Evolutionary conservation across 2,113 vertebrate species (phyloP).

Genomic region (Stomatorhinus ivindoensis): DNA sequence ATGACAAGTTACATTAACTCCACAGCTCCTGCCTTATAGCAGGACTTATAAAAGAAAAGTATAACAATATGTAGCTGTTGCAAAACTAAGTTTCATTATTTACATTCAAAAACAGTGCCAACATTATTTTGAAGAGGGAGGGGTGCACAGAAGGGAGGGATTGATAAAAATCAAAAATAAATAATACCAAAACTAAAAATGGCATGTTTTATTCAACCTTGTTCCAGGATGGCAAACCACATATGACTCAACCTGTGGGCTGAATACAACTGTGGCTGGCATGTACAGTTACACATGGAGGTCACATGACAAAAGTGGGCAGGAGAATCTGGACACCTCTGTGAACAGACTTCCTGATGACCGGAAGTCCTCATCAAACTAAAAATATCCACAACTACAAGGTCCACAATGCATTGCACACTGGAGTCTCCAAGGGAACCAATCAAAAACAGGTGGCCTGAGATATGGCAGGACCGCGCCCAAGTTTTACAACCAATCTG

Average conservation of each 20-base stretch:
- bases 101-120: constrained; percentile 62
- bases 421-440: neutral
- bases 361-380: neutral
- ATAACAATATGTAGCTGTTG: constrained; percentile 50
- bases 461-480: neutral
- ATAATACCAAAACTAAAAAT: constrained; percentile 56
- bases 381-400: constrained; percentile 11
- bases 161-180: constrained; percentile 50
- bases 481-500: neutral
- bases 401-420: constrained; percentile 15
- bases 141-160: constrained; percentile 29
- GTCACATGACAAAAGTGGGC: constrained; percentile 9
- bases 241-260: constrained; percentile 32
- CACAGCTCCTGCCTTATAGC: constrained; percentile 47
- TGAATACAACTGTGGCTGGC: constrained; percentile 27
- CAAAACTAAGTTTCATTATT: constrained; percentile 64
- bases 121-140: constrained; percentile 30
- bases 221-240: constrained; percentile 61
- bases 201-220: constrained; percentile 32
- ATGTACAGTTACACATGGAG: constrained; percentile 27
- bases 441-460: constrained; percentile 9
- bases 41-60: constrained; percentile 50
- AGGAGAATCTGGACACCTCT: neutral
- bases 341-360: neutral
- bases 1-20: constrained; percentile 52